A percentile compares a stretch with the other conserved stretches of the same genome.
Evolutionary conservation across 2,113 vertebrate genomes (phyloP).

Genomic region (Halcyon malimbica): DNA sequence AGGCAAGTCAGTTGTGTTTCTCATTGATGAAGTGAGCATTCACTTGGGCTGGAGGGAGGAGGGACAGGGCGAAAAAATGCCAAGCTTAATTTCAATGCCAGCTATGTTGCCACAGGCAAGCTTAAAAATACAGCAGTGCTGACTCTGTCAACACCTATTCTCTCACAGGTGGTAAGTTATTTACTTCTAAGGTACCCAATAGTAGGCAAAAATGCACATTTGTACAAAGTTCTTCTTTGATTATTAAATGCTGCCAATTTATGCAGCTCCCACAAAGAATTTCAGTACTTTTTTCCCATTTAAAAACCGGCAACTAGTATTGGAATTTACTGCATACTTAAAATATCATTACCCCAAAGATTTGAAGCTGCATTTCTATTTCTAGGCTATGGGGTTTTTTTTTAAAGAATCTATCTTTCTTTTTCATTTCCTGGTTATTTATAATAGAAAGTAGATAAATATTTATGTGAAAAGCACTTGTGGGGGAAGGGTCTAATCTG

Average conservation of each 20-base stretch:
- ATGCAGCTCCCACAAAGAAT: not conserved
- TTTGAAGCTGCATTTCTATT: conserved; percentile 24
- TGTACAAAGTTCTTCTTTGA: conserved; percentile 24
- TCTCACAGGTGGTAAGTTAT: conserved; percentile 18
- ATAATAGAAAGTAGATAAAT: conserved; percentile 64
- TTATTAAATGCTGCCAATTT: not conserved
- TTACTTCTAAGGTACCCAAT: not conserved
- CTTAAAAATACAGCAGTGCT: conserved; percentile 34
- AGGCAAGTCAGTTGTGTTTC: conserved; percentile 16
- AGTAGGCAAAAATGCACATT: conserved; percentile 20
- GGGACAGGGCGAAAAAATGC: conserved; percentile 29
- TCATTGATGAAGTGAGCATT: conserved; percentile 46
- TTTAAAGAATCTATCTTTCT: not conserved
- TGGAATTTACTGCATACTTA: conserved; percentile 27
- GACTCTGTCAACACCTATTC: conserved; percentile 28
- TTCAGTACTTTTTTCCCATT: conserved; percentile 21
- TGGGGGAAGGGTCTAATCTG: conserved; percentile 64
- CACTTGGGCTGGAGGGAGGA: not conserved
- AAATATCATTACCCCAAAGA: not conserved
- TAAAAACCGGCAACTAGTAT: not conserved
- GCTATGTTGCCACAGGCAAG: not conserved
- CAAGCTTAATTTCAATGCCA: conserved; percentile 22
- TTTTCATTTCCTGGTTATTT: conserved; percentile 54
- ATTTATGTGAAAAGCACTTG: conserved; percentile 56
- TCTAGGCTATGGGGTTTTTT: not conserved